Conservation (phyloP, 2,797 vertebrate species). For the Gadopsis bispinosus region DNA sequence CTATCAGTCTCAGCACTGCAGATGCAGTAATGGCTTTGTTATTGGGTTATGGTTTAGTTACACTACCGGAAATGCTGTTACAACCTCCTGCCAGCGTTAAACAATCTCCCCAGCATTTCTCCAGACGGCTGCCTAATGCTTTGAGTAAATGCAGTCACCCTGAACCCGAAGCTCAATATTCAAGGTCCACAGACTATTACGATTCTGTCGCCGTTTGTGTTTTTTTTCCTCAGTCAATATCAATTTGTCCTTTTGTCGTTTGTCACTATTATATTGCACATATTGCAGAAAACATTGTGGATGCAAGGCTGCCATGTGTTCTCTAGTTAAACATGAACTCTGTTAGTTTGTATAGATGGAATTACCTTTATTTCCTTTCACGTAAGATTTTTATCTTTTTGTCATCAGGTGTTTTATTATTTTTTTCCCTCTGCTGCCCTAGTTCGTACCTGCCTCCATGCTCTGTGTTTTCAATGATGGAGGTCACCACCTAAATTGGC, state of each 20-base stretch:
- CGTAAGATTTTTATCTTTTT: constrained; percentile 13
- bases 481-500: constrained; percentile 30
- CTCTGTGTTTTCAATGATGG: constrained; percentile 20
- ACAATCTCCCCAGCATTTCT: constrained; percentile 69
- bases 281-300: constrained; percentile 12
- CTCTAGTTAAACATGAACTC: not conserved
- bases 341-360: constrained; percentile 1
- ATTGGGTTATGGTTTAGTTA: constrained; percentile 79
- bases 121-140: constrained; percentile 66
- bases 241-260: constrained; percentile 55
- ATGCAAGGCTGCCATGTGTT: constrained; percentile 17
- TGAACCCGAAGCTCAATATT: constrained; percentile 70
- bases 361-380: constrained; percentile 1
- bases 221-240: constrained; percentile 52
- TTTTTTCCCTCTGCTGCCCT: not conserved
- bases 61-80: constrained; percentile 74
- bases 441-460: not conserved
- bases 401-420: not conserved
- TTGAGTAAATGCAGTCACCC: constrained; percentile 72
- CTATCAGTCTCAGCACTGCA: constrained; percentile 66
- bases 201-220: constrained; percentile 35
- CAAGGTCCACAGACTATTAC: constrained; percentile 55
- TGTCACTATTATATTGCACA: constrained; percentile 40
- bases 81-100: constrained; percentile 68
- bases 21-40: constrained; percentile 78